Percentiles rank a stretch among this genome's conserved stretches.
phyloP scores from a whole-genome alignment of 2,888 invertebrate species.

The Heliothis peltigera region DNA sequence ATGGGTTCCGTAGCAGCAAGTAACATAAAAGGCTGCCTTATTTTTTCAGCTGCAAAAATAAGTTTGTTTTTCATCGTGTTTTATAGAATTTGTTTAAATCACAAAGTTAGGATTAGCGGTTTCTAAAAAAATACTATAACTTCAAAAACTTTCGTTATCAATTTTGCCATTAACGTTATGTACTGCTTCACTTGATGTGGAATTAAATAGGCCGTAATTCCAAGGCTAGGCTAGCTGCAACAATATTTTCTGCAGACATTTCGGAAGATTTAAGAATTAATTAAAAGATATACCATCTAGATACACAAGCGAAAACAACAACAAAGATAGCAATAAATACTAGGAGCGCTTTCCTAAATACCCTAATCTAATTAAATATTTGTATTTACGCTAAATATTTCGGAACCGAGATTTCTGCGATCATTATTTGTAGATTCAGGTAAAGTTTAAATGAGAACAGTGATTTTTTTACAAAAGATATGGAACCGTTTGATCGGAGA shows the following conservation, averaged over 20 bases:
- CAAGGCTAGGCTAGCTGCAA: not conserved
- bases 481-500: not conserved
- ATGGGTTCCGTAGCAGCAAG: no score
- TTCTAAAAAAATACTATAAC: no score
- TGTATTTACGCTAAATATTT: conserved; percentile 10
- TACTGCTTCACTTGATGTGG: not conserved
- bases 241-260: not conserved
- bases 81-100: no score
- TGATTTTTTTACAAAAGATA: not conserved
- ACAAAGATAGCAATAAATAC: conserved; percentile 23
- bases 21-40: no score
- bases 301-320: conserved; percentile 13
- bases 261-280: not conserved
- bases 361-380: conserved; percentile 12
- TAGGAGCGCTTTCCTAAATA: conserved; percentile 1
- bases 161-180: not conserved
- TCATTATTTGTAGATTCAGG: not conserved
- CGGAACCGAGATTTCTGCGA: not conserved
- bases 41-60: no score
- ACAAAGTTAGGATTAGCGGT: no score
- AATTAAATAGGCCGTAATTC: not conserved
- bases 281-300: conserved; percentile 7
- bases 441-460: conserved; percentile 6
- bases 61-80: no score
- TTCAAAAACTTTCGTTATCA: no score